These are phyloP conservation scores for Mandrillus leucophaeus DNA, from an alignment of 2,113 vertebrate species.

Conservation along the genomic window DNA sequence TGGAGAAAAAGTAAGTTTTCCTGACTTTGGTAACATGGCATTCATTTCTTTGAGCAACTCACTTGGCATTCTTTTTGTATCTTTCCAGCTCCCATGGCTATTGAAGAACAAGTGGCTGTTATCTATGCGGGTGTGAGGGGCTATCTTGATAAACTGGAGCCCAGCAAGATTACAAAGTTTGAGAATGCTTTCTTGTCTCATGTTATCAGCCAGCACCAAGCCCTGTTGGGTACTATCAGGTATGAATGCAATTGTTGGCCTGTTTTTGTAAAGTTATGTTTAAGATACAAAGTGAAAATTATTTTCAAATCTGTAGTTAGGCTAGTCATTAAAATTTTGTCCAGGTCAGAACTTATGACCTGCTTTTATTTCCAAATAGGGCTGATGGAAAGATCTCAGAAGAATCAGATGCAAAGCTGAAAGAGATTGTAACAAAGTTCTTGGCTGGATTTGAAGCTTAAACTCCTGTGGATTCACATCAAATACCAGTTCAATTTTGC, in stretches of 20 bases:
- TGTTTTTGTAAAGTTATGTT: background rate
- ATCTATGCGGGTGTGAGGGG: conserved; percentile 98
- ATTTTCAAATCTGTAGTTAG: background rate
- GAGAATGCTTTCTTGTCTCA: conserved; percentile 96
- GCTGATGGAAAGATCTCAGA: conserved; percentile 95
- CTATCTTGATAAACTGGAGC: conserved; percentile 97
- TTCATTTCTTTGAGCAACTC: background rate
- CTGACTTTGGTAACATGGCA: background rate
- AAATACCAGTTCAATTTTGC: conserved; percentile 69
- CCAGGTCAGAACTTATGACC: conserved; percentile 5
- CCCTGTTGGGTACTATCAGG: conserved; percentile 92
- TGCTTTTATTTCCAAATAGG: conserved; percentile 82
- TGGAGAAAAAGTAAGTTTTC: background rate
- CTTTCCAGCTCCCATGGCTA: conserved; percentile 94
- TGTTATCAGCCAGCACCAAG: conserved; percentile 93
- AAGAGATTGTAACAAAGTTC: conserved; percentile 94
- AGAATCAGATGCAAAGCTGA: conserved; percentile 93
- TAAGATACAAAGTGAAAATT: background rate
- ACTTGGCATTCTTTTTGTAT: background rate
- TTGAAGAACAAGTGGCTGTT: conserved; percentile 97
- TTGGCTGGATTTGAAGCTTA: conserved; percentile 95
- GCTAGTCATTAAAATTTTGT: background rate
- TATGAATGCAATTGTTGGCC: conserved; percentile 65
- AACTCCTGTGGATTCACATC: conserved; percentile 72
- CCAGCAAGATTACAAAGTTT: conserved; percentile 98